Base-by-base conservation (phyloP, 2,113 vertebrate genomes). In the Lonchura striata region DNA sequence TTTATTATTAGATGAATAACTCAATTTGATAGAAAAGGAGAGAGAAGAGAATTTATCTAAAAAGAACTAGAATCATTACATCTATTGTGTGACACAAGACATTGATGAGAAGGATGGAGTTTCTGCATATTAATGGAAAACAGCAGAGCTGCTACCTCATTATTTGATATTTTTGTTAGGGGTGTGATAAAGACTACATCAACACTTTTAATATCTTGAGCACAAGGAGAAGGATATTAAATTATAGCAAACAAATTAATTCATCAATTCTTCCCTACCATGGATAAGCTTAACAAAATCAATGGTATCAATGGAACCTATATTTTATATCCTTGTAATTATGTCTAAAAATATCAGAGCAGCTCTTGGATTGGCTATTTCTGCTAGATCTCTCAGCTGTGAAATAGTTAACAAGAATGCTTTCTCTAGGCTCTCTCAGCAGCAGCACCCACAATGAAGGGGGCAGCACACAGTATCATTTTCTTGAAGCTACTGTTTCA, bases 401-500 rank as follows among this genome's bases (percentile, higher is more conserved):
- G 82, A 86, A 95, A 85, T 2, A 80, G 93, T 90, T 93, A 96
- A 90, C 31, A 63, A 6, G 12, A 35, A 31, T 7, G 42, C 33
- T 44, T 44, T 24, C 0, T 0, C 23, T 46, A 20, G 46, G 42
- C 39, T 77, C 27, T 27, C 50, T n/a, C 39, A 46, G 75, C 41
- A 30, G 60, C 71, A 63, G 41, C 39, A 60, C 71, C 39, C 33
- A 37, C 7, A 0, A 31, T 4, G 39, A 70, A 70, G n/a, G 18
- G 50, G 61, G 44, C 57, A 95, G 78, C 63, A 33, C 47, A 21
- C 0, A 6, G 42, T 44, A 92, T 88, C 71, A 6, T 71, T 82
- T 66, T 80, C 91, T 85, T 25, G 37, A 64, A 93, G 91, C 82
- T 95, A 75, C 69, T 42, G 71, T 97, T 95, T 96, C 95, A 92